Percentiles rank a stretch among this genome's conserved stretches.
Evolutionary conservation across 2,113 vertebrate species (phyloP).

Genomic region (Callipepla californica): DNA sequence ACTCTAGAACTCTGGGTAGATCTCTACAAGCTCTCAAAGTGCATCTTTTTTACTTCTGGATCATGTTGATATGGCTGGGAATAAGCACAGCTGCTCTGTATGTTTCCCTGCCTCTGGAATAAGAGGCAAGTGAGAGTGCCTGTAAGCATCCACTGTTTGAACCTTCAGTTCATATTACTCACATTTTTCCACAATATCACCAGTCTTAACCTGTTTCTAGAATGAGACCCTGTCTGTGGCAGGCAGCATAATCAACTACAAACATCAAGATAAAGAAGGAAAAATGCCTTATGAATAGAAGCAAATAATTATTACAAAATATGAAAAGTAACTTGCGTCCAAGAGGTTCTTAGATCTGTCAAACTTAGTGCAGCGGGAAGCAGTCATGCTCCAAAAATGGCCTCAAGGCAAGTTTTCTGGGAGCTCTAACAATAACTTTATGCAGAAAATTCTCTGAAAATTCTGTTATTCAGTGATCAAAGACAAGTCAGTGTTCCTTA

Average conservation of each 20-base stretch:
- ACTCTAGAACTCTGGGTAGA: not conserved
- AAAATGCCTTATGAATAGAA: not conserved
- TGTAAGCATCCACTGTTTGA: not conserved
- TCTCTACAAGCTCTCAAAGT: not conserved
- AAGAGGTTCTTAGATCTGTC: slow-evolving; percentile 27
- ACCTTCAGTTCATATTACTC: not conserved
- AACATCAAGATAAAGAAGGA: not conserved
- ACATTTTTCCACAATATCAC: not conserved
- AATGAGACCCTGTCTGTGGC: not conserved
- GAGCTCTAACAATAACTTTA: slow-evolving; percentile 29
- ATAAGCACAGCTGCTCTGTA: not conserved
- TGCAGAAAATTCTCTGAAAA: slow-evolving; percentile 47
- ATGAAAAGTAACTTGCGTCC: not conserved
- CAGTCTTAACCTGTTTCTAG: not conserved
- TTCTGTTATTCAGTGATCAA: slow-evolving; percentile 38
- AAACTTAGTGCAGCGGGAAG: not conserved
- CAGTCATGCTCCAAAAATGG: not conserved
- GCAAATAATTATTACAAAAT: slow-evolving; percentile 23
- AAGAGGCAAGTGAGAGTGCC: not conserved
- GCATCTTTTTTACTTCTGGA: not conserved
- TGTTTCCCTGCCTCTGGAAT: not conserved
- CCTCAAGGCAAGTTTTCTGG: slow-evolving; percentile 31
- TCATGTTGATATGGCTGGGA: not conserved
- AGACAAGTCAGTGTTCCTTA: not conserved
- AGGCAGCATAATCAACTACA: not conserved